Percentiles rank a stretch among this genome's conserved stretches.
phyloP scores from a whole-genome alignment of 2,113 vertebrate species.

The western clawed frog (Xenopus tropicalis) region UCB_Xtro_10.0 CM004446.2:137398001-137398500 shows the following conservation, averaged over 20 bases:
- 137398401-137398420: too few species aligned
- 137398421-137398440: too few species aligned
- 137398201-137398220: background rate
- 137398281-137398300: too few species aligned
- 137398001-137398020: too few species aligned
- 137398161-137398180: conserved; percentile 6
- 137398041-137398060: conserved; percentile 29
- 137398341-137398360: too few species aligned
- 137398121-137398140: conserved; percentile 14
- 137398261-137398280: background rate
- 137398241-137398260: background rate
- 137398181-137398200: conserved; percentile 9
- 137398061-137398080: conserved; percentile 2
- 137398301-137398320: too few species aligned
- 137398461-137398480: too few species aligned
- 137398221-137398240: background rate
- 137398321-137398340: too few species aligned
- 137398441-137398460: too few species aligned
- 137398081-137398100: conserved; percentile 26
- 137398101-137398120: conserved; percentile 35
- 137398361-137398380: too few species aligned
- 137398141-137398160: conserved; percentile 29
- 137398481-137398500: too few species aligned
- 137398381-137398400: too few species aligned
- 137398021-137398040: conserved; percentile 24